Evolutionary conservation across 2,113 vertebrate genomes (phyloP).

Genomic region (Myiopsitta monachus): DNA sequence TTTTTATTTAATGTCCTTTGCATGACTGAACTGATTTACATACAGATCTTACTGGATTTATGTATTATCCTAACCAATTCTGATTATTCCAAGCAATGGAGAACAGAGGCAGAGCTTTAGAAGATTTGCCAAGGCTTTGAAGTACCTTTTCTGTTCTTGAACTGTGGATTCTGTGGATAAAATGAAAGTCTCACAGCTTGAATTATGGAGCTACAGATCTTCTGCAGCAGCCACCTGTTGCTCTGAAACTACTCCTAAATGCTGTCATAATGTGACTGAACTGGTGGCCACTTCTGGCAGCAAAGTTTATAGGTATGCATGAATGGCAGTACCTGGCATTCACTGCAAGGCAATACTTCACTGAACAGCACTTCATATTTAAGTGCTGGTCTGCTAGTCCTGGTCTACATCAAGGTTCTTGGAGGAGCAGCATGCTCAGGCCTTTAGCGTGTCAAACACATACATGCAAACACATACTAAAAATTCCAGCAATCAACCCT

Average conservation of each 20-base stretch:
- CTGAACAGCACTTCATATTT: background rate
- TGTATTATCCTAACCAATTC: background rate
- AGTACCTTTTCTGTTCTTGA: background rate
- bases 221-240: background rate
- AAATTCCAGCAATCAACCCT: background rate
- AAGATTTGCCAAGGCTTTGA: background rate
- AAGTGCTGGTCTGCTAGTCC: background rate
- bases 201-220: background rate
- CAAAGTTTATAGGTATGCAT: background rate
- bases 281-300: background rate
- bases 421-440: background rate
- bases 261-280: background rate
- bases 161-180: background rate
- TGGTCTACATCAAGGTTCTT: background rate
- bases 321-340: background rate
- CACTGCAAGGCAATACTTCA: background rate
- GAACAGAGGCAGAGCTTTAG: background rate
- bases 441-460: background rate
- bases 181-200: background rate
- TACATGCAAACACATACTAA: background rate
- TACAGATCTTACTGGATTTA: background rate
- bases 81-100: background rate
- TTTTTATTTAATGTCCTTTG: background rate
- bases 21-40: background rate
- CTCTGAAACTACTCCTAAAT: background rate